Conservation (phyloP, 2,113 vertebrate genomes). For the Hemiprocne comata region DNA sequence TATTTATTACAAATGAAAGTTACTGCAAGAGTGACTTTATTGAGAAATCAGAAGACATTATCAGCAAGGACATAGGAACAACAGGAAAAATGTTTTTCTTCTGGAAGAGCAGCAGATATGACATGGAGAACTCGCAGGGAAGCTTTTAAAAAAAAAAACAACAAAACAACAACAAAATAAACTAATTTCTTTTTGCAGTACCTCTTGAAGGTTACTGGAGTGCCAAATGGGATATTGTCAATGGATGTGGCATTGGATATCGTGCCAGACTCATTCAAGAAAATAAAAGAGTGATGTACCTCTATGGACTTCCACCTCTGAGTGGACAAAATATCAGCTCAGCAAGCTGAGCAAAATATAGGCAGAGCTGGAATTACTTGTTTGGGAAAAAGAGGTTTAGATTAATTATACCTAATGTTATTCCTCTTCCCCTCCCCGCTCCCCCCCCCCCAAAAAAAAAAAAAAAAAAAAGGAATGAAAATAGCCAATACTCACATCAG, state of each 20-base stretch:
- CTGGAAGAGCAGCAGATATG: not conserved
- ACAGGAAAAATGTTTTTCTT: not conserved
- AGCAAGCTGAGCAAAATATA: not conserved
- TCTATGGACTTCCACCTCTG: not conserved
- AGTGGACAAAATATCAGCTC: not conserved
- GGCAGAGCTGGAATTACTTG: not conserved
- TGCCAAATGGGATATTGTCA: not conserved
- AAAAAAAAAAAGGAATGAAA: not conserved
- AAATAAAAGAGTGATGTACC: not conserved
- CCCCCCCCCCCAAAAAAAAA: not conserved
- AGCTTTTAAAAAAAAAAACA: not conserved
- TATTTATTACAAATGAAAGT: not conserved
- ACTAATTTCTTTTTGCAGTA: not conserved
- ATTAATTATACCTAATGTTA: not conserved
- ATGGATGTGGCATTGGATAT: rapidly evolving
- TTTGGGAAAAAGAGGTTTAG: not conserved
- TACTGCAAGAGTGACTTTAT: not conserved
- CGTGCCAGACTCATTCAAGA: not conserved
- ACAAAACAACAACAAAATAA: too few species aligned
- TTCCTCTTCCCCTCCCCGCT: too few species aligned
- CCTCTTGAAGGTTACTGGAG: not conserved
- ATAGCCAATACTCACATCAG: constrained; percentile 87
- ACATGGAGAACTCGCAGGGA: not conserved
- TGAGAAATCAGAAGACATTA: not conserved
- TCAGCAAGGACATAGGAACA: not conserved